Percentiles rank a stretch among this genome's conserved stretches.
Conservation (phyloP, 1,140 invertebrate species). For the Idris sp. region DNA sequence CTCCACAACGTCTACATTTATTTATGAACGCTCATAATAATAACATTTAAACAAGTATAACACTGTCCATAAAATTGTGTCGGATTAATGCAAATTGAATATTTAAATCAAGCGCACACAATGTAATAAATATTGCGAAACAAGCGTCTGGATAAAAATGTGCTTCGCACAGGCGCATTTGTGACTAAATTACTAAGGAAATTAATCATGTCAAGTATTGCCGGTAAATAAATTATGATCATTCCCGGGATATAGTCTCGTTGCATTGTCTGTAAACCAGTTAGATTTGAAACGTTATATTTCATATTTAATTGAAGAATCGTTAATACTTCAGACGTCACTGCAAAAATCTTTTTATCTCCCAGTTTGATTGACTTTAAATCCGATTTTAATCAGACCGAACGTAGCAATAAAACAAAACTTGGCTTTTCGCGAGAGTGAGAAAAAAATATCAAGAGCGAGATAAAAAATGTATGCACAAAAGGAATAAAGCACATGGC, state of each 20-base stretch:
- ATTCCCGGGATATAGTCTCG: slow-evolving; percentile 22
- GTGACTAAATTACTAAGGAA: slow-evolving; percentile 48
- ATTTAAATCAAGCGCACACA: slow-evolving; percentile 11
- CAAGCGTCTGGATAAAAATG: slow-evolving; percentile 27
- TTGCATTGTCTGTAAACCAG: slow-evolving; percentile 23
- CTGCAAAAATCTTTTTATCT: slow-evolving; percentile 23
- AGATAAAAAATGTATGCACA: too few species aligned
- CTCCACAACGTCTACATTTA: too few species aligned
- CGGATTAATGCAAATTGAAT: slow-evolving; percentile 9
- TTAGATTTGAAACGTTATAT: slow-evolving; percentile 37
- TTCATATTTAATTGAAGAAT: slow-evolving; percentile 45
- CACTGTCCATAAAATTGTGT: too few species aligned
- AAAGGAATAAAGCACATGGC: too few species aligned
- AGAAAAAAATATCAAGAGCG: too few species aligned
- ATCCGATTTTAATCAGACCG: slow-evolving; percentile 14
- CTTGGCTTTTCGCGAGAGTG: too few species aligned
- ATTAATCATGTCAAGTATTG: slow-evolving; percentile 45
- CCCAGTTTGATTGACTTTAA: slow-evolving; percentile 28
- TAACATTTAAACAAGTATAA: too few species aligned
- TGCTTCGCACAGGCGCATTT: slow-evolving; percentile 20
- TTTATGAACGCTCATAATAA: too few species aligned
- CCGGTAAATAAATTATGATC: slow-evolving; percentile 38
- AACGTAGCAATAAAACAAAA: too few species aligned
- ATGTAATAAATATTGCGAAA: slow-evolving; percentile 35
- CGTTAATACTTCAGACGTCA: slow-evolving; percentile 32